A percentile compares a stretch with the other conserved stretches of the same genome.
Conservation (phyloP, 2,113 vertebrate species). For the Suricata suricatta region DNA sequence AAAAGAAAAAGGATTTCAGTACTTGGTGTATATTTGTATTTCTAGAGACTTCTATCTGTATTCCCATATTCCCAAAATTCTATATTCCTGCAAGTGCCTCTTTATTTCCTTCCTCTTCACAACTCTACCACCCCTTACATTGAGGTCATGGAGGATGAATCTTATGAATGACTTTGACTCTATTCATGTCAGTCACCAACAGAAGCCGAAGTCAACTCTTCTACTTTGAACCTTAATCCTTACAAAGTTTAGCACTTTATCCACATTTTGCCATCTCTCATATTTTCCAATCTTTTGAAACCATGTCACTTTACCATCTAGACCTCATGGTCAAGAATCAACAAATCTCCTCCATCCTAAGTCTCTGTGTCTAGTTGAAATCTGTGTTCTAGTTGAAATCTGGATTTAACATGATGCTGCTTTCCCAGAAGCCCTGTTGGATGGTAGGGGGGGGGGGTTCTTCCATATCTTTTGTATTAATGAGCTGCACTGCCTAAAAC, state of each 20-base stretch:
- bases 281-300: neutral
- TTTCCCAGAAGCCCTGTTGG: neutral
- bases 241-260: neutral
- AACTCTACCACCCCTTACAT: neutral
- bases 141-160: neutral
- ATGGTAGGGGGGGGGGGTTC: rapidly evolving
- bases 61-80: neutral
- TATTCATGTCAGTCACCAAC: neutral
- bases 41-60: neutral
- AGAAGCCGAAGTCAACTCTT: neutral
- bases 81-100: neutral
- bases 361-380: neutral
- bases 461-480: neutral
- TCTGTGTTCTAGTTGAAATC: neutral
- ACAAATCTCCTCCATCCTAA: neutral
- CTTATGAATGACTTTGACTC: neutral
- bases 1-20: neutral
- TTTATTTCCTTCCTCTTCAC: neutral
- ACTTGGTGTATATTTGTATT: neutral
- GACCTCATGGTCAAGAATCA: neutral
- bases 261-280: neutral
- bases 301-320: neutral
- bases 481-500: neutral
- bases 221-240: neutral
- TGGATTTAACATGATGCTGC: neutral